phyloP scores from a whole-genome alignment of 2,113 vertebrate species.

The Oreotrochilus melanogaster region DNA sequence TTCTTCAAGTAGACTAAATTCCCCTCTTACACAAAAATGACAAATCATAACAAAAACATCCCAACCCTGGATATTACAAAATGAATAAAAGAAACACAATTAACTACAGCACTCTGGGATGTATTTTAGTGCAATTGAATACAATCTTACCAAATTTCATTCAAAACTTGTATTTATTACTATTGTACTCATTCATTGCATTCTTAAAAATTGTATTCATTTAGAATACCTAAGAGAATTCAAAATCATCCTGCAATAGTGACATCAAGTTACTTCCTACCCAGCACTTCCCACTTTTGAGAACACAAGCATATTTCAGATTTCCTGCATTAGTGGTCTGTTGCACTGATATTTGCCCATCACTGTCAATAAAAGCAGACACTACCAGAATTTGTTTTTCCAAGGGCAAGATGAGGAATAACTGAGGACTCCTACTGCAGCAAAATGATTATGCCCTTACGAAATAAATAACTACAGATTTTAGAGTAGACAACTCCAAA shows the following conservation, averaged over 20 bases:
- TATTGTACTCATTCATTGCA: too few species aligned
- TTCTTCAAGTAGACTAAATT: neutral
- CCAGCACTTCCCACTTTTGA: neutral
- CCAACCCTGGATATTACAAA: neutral
- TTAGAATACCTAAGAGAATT: neutral
- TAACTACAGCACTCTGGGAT: neutral
- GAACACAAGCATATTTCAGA: conserved; percentile 1
- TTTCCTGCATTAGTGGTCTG: neutral
- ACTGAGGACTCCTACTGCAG: neutral
- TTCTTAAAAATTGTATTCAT: neutral
- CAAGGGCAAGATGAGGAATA: neutral
- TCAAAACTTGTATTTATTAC: neutral
- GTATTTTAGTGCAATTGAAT: neutral
- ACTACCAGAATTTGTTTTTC: neutral
- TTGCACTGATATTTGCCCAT: neutral
- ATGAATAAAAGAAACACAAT: neutral
- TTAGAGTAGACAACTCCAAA: neutral
- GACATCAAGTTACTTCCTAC: neutral
- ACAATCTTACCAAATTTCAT: neutral
- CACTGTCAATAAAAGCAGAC: neutral
- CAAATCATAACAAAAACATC: neutral
- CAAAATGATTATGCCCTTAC: neutral
- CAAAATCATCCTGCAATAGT: neutral
- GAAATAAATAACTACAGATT: conserved; percentile 27
- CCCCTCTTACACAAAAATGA: neutral